A percentile compares a stretch with the other conserved stretches of the same genome.
Conservation (phyloP, 2,113 vertebrate species). For the Anolis carolinensis region DNA sequence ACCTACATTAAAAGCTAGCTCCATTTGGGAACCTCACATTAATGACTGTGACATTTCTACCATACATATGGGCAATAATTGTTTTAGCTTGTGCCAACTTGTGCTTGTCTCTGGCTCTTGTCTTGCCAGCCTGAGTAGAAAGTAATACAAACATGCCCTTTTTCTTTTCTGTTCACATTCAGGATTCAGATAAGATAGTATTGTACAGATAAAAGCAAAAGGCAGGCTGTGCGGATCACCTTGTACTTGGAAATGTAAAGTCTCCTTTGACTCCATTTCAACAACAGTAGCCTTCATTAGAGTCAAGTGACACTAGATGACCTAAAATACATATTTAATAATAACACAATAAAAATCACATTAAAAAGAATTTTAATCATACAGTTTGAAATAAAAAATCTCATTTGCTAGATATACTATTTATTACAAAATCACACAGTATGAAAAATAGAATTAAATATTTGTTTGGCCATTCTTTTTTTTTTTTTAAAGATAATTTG, state of each 20-base stretch:
- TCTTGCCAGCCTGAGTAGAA: neutral
- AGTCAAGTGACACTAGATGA: no score
- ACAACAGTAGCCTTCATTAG: no score
- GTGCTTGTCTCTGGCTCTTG: neutral
- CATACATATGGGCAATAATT: neutral
- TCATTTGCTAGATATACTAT: no score
- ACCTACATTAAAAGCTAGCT: neutral
- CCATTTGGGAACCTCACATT: neutral
- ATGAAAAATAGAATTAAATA: no score
- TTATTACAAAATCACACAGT: no score
- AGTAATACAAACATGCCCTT: neutral
- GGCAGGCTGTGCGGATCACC: fast-evolving
- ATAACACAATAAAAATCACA: no score
- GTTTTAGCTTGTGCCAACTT: neutral
- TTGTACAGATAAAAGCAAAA: neutral
- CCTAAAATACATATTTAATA: no score
- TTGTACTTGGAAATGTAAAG: neutral
- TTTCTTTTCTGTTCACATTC: neutral
- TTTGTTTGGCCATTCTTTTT: no score
- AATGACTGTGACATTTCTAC: neutral
- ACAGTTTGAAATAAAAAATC: no score
- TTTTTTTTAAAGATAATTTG: no score
- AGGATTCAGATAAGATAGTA: neutral
- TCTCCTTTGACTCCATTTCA: neutral
- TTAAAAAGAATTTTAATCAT: no score